These are phyloP conservation scores for Eledona agricola DNA, from an alignment of 2,888 invertebrate genomes.

Conservation along the genomic window DNA sequence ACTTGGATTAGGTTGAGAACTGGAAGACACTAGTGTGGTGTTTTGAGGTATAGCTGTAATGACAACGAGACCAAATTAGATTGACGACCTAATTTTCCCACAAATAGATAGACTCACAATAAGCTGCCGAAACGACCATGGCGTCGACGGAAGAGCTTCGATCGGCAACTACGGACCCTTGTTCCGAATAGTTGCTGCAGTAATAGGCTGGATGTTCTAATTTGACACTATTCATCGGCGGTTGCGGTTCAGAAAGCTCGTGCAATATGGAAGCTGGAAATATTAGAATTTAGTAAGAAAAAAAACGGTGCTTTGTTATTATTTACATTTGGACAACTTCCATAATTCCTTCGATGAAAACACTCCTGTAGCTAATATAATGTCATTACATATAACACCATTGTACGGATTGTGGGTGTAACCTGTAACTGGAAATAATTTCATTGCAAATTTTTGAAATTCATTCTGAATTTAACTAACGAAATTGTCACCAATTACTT, in stretches of 20 bases:
- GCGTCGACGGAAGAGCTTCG: constrained; percentile 62
- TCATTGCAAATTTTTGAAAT: constrained; percentile 33
- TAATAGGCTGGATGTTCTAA: constrained; percentile 84
- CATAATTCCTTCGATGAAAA: constrained; percentile 99
- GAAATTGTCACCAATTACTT: constrained; percentile 48
- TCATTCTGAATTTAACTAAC: constrained; percentile 31
- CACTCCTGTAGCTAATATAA: constrained; percentile 99
- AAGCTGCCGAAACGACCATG: constrained; percentile 80
- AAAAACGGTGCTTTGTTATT: constrained; percentile 36
- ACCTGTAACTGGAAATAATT: constrained; percentile 66
- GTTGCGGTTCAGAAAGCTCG: constrained; percentile 80
- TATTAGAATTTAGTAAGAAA: constrained; percentile 41
- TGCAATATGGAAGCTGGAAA: constrained; percentile 92
- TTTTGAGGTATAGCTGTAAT: constrained; percentile 64
- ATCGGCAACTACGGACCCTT: constrained; percentile 68
- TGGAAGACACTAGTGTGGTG: constrained; percentile 65
- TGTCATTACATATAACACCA: constrained; percentile 98
- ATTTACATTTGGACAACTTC: constrained; percentile 88
- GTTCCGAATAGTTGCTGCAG: constrained; percentile 82
- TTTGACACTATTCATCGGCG: constrained; percentile 76
- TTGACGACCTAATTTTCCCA: constrained; percentile 3
- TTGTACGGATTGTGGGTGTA: constrained; percentile 96
- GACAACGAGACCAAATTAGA: constrained; percentile 8
- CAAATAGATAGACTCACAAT: constrained; percentile 70
- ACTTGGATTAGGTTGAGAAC: constrained; percentile 66